A percentile compares a stretch with the other conserved stretches of the same genome.
phyloP scores from a whole-genome alignment of 2,888 invertebrate species.

The Mimas tiliae region DNA sequence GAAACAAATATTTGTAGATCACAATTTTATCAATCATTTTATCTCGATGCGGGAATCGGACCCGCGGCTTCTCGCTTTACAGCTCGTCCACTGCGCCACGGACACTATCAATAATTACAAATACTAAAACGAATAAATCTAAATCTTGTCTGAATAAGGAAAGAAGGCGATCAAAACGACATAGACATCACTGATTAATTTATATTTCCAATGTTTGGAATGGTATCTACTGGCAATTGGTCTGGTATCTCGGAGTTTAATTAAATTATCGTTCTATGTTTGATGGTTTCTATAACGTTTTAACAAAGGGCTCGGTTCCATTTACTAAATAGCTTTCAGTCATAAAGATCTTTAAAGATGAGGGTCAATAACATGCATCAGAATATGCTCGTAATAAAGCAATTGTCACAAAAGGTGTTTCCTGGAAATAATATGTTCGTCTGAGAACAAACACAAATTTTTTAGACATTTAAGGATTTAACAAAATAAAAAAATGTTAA shows the following conservation, averaged over 20 bases:
- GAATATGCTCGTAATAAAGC: constrained; percentile 49
- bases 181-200: background rate
- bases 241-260: background rate
- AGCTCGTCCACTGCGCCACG: too few species aligned
- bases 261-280: background rate
- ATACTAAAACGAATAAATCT: too few species aligned
- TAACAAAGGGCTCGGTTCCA: constrained; percentile 11
- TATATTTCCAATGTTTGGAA: background rate
- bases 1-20: too few species aligned
- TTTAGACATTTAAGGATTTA: background rate
- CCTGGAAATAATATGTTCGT: constrained; percentile 49
- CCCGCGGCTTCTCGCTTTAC: too few species aligned
- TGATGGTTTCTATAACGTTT: background rate
- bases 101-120: too few species aligned
- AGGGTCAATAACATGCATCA: constrained; percentile 42
- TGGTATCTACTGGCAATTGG: background rate
- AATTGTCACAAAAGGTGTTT: constrained; percentile 54
- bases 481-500: background rate
- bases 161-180: background rate
- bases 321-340: background rate
- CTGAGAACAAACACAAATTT: background rate
- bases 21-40: too few species aligned
- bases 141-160: too few species aligned
- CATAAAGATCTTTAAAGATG: constrained; percentile 37
- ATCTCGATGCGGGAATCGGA: too few species aligned